A percentile compares a stretch with the other conserved stretches of the same genome.
These are phyloP conservation scores for Dione juno DNA, from an alignment of 2,888 invertebrate genomes.

Conservation along the genomic window DNA sequence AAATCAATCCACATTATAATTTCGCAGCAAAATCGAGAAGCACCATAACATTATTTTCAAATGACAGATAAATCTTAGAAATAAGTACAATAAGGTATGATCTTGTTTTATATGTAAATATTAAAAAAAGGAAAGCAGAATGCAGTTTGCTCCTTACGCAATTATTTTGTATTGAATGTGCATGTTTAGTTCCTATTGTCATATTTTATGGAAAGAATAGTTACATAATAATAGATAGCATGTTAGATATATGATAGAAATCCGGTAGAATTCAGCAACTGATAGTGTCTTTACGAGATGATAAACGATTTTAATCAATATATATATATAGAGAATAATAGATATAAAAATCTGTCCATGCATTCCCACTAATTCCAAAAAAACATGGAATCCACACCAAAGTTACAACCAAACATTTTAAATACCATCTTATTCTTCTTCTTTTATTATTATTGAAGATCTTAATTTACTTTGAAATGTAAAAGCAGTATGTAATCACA, in stretches of 20 bases:
- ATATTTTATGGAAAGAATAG: no score
- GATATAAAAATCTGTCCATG: not conserved
- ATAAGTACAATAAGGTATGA: not conserved
- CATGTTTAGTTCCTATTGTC: no score
- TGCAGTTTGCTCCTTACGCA: not conserved
- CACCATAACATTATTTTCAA: constrained; percentile 15
- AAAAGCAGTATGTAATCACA: not conserved
- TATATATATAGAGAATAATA: no score
- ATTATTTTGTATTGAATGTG: no score
- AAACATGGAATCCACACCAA: not conserved
- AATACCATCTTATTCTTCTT: no score
- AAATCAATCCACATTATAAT: constrained; percentile 1
- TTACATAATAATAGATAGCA: no score
- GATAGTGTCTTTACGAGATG: no score
- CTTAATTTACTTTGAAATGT: not conserved
- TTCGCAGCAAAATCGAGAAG: constrained; percentile 13
- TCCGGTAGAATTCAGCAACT: no score
- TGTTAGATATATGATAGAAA: no score
- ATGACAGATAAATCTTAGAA: constrained; percentile 4
- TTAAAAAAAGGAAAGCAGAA: not conserved
- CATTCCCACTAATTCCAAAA: not conserved
- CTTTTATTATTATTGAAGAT: no score
- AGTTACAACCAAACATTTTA: no score
- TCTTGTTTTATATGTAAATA: not conserved
- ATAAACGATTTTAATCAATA: no score